Evolutionary conservation across 2,113 vertebrate species (phyloP).

Genomic region (Phyllopteryx taeniolatus): DNA sequence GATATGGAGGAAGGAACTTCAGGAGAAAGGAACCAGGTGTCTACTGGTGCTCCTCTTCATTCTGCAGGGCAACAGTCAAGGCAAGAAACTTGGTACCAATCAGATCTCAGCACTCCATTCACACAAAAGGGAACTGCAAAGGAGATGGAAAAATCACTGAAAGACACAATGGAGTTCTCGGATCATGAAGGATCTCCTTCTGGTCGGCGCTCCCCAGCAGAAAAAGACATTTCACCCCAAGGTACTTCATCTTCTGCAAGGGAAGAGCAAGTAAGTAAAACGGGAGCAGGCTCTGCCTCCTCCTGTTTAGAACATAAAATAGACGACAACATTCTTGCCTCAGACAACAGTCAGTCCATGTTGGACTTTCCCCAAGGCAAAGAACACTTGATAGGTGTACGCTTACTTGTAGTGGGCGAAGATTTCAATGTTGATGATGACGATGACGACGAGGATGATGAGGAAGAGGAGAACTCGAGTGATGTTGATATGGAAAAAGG

Average conservation of each 20-base stretch:
- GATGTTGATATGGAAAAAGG: conserved; percentile 93
- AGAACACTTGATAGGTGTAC: conserved; percentile 60
- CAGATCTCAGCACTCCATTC: conserved; percentile 35
- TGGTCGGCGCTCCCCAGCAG: conserved; percentile 50
- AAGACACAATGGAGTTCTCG: conserved; percentile 44
- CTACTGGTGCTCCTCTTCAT: conserved; percentile 24
- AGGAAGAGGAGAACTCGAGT: conserved; percentile 77
- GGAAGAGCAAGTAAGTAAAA: conserved; percentile 36
- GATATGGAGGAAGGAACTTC: conserved; percentile 34
- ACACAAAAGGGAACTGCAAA: conserved; percentile 50
- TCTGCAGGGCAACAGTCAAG: conserved; percentile 10
- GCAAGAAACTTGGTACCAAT: conserved; percentile 59
- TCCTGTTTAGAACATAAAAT: conserved; percentile 39
- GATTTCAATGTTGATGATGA: conserved; percentile 67
- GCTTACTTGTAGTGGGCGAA: conserved; percentile 68
- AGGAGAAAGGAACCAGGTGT: conserved; percentile 27
- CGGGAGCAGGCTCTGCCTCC: conserved; percentile 15
- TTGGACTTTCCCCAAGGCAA: conserved; percentile 64
- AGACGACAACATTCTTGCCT: conserved; percentile 73
- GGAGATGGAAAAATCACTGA: conserved; percentile 45
- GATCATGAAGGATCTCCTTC: conserved; percentile 50
- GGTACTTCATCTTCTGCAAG: conserved; percentile 17
- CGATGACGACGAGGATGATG: conserved; percentile 52
- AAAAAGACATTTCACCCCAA: conserved; percentile 55
- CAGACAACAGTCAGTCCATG: conserved; percentile 54